Conservation (phyloP, 2,888 invertebrate species). For the Meghimatium bilineatum region DNA sequence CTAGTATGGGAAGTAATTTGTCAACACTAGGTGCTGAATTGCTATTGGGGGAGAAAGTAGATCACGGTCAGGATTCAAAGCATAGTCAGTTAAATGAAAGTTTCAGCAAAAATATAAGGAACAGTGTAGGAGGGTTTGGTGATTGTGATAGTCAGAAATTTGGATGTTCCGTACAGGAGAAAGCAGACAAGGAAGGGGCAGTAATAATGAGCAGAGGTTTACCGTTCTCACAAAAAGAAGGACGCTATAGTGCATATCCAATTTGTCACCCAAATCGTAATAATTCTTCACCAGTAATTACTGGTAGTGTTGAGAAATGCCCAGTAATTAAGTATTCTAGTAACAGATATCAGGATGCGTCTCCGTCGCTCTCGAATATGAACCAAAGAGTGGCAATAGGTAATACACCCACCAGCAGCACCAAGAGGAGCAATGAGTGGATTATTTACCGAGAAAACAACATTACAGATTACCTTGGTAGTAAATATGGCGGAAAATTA, state of each 20-base stretch:
- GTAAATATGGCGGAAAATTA: conserved; percentile 14
- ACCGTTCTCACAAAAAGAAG: neutral
- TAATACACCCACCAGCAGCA: neutral
- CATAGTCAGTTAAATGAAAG: neutral
- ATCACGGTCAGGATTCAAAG: neutral
- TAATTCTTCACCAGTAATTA: neutral
- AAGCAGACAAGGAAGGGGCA: neutral
- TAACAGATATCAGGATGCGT: neutral
- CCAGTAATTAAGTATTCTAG: neutral
- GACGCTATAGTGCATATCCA: neutral
- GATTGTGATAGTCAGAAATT: neutral
- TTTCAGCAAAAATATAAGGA: no score
- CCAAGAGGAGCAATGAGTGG: conserved; percentile 16
- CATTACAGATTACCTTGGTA: neutral
- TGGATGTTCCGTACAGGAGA: neutral
- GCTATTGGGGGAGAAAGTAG: neutral
- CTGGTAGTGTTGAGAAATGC: neutral
- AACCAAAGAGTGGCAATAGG: no score
- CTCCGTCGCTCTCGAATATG: neutral
- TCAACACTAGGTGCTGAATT: no score
- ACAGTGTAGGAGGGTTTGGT: no score
- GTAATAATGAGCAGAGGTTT: neutral
- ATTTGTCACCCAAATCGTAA: neutral
- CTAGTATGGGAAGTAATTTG: no score
- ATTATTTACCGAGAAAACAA: conserved; percentile 11